Percentiles rank a stretch among this genome's conserved stretches.
phyloP scores from a whole-genome alignment of 2,797 vertebrate genomes.

The Epinephelus coioides region DNA sequence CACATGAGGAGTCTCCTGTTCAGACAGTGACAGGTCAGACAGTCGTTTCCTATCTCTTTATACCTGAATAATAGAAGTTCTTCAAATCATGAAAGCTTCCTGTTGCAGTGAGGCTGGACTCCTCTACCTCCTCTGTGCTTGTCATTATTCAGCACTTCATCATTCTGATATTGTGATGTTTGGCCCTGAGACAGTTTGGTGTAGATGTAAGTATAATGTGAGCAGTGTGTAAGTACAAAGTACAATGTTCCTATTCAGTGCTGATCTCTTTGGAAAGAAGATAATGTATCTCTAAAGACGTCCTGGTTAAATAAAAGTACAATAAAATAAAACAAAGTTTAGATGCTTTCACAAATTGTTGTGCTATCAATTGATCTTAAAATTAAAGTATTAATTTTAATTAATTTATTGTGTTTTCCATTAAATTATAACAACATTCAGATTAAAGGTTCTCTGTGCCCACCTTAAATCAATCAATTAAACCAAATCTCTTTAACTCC shows the following conservation, averaged over 20 bases:
- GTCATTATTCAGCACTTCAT: neutral
- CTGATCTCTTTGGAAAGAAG: no score
- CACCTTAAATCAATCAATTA: no score
- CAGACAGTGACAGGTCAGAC: slow-evolving; percentile 53
- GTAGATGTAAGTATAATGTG: no score
- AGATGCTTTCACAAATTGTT: neutral
- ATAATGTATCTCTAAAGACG: neutral
- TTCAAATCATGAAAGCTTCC: neutral
- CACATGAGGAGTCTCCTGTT: slow-evolving; percentile 16
- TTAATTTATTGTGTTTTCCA: fast-evolving
- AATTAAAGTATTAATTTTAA: neutral
- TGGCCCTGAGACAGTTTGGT: neutral
- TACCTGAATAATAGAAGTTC: neutral
- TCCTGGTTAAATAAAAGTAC: neutral
- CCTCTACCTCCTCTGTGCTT: no score
- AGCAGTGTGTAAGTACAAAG: neutral
- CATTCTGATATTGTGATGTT: neutral
- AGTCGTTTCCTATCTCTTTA: neutral
- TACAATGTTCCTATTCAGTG: no score
- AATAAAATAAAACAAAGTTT: neutral
- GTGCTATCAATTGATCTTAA: neutral
- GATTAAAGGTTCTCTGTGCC: no score
- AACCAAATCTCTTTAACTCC: no score
- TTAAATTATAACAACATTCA: no score
- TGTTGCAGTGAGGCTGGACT: no score